Conservation (phyloP, 2,888 invertebrate genomes). For the Lymantria dispar region DNA sequence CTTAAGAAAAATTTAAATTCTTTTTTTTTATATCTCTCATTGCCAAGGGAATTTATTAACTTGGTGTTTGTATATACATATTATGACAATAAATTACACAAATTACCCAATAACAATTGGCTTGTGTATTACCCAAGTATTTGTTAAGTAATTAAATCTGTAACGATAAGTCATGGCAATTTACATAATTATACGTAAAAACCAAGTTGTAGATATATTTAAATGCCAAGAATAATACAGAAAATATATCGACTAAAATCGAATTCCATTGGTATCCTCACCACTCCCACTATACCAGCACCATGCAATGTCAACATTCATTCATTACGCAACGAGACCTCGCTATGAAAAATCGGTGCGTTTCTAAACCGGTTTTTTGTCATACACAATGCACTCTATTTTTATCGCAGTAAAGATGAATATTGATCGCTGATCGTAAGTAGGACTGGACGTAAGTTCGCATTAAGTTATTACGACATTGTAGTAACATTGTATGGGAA, state of each 20-base stretch:
- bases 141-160: too few relatives aligned
- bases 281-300: conserved; percentile 34
- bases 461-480: conserved; percentile 44
- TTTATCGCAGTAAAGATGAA: conserved; percentile 28
- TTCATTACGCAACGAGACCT: conserved; percentile 76
- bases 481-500: conserved; percentile 38
- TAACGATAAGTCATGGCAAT: too few relatives aligned
- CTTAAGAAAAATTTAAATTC: too few relatives aligned
- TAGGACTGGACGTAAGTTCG: conserved; percentile 44
- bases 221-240: too few relatives aligned
- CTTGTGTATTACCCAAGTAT: too few relatives aligned
- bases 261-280: conserved; percentile 36
- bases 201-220: not conserved
- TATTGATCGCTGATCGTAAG: conserved; percentile 33
- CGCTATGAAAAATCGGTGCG: conserved; percentile 62
- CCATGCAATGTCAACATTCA: conserved; percentile 71
- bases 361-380: conserved; percentile 47
- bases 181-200: not conserved
- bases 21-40: too few relatives aligned
- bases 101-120: too few relatives aligned
- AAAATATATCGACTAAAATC: conserved; percentile 13
- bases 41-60: too few relatives aligned
- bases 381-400: conserved; percentile 35
- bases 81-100: too few relatives aligned
- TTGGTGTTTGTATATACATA: too few relatives aligned